phyloP scores from a whole-genome alignment of 2,888 invertebrate genomes.

The Philopedon plagiatum region DNA sequence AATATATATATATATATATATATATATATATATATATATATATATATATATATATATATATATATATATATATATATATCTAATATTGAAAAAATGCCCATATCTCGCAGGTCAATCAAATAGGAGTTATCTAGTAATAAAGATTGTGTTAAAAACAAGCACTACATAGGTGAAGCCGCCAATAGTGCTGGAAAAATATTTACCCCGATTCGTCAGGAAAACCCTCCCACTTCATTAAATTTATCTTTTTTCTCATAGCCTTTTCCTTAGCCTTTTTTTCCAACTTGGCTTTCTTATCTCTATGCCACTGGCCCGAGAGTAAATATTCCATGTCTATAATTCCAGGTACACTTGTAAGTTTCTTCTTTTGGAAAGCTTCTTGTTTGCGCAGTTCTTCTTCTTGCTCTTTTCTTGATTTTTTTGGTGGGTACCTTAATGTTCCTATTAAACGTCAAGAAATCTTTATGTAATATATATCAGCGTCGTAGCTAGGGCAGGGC shows the following conservation, averaged over 20 bases:
- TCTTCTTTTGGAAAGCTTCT: constrained; percentile 62
- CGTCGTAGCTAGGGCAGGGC: too few species aligned
- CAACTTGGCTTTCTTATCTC: constrained; percentile 60
- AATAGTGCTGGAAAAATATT: too few species aligned
- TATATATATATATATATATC: too few species aligned
- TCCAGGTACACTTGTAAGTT: constrained; percentile 64
- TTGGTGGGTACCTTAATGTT: constrained; percentile 74
- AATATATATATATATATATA: too few species aligned
- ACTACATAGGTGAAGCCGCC: too few species aligned
- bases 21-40: too few species aligned
- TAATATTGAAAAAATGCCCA: too few species aligned
- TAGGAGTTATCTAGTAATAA: too few species aligned
- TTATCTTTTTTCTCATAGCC: constrained; percentile 64
- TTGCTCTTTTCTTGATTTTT: constrained; percentile 65
- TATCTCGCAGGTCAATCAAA: too few species aligned
- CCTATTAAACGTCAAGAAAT: constrained; percentile 61
- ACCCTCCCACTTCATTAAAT: constrained; percentile 59
- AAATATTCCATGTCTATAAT: constrained; percentile 73
- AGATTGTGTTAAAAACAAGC: too few species aligned
- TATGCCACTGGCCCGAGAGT: constrained; percentile 72
- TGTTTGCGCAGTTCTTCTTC: constrained; percentile 66
- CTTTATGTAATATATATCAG: too few species aligned
- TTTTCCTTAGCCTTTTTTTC: constrained; percentile 58
- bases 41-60: too few species aligned
- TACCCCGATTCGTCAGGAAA: constrained; percentile 53